Evolutionary conservation across 2,797 vertebrate species (phyloP), one percentile per base, ranked within the genome.

Genomic region (Arctocebus calabarensis): DNA sequence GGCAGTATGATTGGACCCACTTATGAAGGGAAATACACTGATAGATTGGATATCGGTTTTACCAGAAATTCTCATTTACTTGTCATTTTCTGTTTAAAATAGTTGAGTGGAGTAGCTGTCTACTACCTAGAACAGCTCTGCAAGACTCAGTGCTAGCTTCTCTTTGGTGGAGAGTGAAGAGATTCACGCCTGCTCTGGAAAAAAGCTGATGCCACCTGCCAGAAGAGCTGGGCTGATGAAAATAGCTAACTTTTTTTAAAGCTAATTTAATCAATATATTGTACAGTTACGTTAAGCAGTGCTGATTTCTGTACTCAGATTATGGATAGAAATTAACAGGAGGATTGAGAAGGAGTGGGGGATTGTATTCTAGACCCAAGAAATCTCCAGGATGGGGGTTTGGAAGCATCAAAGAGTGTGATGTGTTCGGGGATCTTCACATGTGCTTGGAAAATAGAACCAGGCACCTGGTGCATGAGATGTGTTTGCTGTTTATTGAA

Each of bases 281-380:
- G 20, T 81, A 20, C 45, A 70, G 4, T 85, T 43, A 37, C 87
- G 79, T 77, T 91, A 40, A 84, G 27, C 52, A 57, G 27, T 92
- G 52, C 52, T 86, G 71, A 64, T 86, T 89, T 88, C 64, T 89
- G 32, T 55, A 17, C 64, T 79, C 61, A 93, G 62, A 59, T 68
- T 77, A 94, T 32, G 92, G 62, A 68, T 68, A 52, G n/a, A 86
- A 92, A 74, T 91, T 82, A 79, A 45, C 32, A 57, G 48, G 9
- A 88, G 17, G 68, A 25, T 55, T n/a, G 20, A 75, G 45, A 81
- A 75, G n/a, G 25, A 23, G 22, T 19, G 37, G 66, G 55, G 6
- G 79, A 40, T 64, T 94, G 2, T 37, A 34, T 83, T 90, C 43
- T 57, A 77, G 77, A 86, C 32, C n/a, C 29, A 19, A 62, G 79